These are phyloP conservation scores for Lepidocolaptes lacrymiger DNA, from an alignment of 2,797 vertebrate species.

Conservation along the genomic window DNA sequence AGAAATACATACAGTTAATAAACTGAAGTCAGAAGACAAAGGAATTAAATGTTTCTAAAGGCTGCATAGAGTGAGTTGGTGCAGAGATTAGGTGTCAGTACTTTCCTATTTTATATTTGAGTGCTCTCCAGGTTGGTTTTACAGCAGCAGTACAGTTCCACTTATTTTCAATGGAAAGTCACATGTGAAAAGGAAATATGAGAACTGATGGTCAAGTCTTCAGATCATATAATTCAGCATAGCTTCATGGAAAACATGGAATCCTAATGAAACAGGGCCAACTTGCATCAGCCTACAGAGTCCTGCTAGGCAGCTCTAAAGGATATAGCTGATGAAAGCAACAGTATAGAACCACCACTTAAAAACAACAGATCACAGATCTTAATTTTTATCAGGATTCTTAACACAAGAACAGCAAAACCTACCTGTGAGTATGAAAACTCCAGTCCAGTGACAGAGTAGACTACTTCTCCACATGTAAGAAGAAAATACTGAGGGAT, in stretches of 20 bases:
- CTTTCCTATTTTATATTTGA: neutral
- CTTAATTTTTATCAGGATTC: neutral
- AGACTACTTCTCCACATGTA: conserved; percentile 91
- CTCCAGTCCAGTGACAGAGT: conserved; percentile 93
- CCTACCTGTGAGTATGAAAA: conserved; percentile 97
- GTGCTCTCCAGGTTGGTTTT: neutral
- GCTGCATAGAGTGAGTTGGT: neutral
- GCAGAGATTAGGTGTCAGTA: neutral
- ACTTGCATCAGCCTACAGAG: neutral
- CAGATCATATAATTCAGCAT: neutral
- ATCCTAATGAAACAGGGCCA: neutral
- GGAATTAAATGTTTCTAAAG: neutral
- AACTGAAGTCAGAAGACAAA: neutral
- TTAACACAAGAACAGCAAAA: neutral
- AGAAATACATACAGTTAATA: neutral
- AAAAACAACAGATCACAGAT: neutral
- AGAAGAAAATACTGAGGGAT: conserved; percentile 97
- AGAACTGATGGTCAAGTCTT: neutral
- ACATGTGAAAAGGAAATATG: neutral
- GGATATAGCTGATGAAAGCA: neutral
- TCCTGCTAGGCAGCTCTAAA: neutral
- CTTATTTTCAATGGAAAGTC: neutral
- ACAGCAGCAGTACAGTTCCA: neutral
- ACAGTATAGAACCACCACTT: neutral
- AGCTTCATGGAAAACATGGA: neutral